Percentiles rank a stretch among this genome's conserved stretches.
Evolutionary conservation across 2,113 vertebrate species (phyloP).

Genomic region (Gymnogyps californianus): DNA sequence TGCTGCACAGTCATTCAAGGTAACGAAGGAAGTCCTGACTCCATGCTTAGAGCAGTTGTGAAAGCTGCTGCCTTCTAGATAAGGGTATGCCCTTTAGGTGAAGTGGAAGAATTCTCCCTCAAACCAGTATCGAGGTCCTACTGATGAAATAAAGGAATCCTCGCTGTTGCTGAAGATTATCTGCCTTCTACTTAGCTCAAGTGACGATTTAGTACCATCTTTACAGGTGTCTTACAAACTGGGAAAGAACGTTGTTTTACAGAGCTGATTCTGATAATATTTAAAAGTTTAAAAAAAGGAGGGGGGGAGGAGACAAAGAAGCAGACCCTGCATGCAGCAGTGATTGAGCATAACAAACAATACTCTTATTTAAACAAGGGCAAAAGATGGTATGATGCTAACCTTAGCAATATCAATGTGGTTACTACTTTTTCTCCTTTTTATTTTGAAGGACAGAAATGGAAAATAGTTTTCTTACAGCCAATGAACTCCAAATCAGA

Average conservation of each 20-base stretch:
- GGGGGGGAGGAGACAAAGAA: background rate
- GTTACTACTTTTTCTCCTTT: background rate
- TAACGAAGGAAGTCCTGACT: background rate
- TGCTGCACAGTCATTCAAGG: background rate
- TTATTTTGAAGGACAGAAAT: background rate
- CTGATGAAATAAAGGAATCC: background rate
- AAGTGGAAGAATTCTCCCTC: background rate
- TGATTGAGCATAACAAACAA: background rate
- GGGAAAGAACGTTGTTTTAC: background rate
- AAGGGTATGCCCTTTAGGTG: background rate
- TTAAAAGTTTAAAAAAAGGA: background rate
- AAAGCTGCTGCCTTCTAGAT: background rate
- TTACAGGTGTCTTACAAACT: background rate
- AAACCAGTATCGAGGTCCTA: background rate
- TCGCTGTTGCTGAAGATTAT: background rate
- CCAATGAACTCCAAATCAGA: background rate
- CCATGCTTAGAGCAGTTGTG: background rate
- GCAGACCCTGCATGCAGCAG: background rate
- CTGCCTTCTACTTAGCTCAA: background rate
- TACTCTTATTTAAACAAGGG: background rate
- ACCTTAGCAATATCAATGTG: background rate
- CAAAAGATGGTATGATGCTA: background rate
- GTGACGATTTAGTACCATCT: background rate
- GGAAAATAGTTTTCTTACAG: background rate
- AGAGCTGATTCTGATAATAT: background rate